Conservation (phyloP, 2,113 vertebrate species). For the Otolemur garnettii region DNA sequence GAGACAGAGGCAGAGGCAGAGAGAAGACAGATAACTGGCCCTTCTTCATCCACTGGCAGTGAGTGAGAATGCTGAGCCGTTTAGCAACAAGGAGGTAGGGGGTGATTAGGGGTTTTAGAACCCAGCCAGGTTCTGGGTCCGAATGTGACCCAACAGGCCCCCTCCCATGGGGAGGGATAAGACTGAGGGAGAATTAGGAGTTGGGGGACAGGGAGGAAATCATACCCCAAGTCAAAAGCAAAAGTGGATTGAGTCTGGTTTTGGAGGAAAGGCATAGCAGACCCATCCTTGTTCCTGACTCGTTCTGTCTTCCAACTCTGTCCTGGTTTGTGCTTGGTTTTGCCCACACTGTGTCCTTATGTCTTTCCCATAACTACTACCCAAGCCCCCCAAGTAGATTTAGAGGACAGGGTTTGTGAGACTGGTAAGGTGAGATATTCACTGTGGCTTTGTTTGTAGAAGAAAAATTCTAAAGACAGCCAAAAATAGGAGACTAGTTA, state of each 20-base stretch:
- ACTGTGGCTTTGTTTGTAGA: neutral
- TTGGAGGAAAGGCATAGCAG: neutral
- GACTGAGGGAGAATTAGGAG: neutral
- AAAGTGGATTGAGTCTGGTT: neutral
- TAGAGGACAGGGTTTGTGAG: neutral
- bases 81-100: neutral
- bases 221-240: neutral
- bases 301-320: neutral
- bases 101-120: neutral
- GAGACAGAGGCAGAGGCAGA: neutral
- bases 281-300: neutral
- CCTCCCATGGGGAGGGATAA: neutral
- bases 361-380: neutral
- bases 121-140: neutral
- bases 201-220: neutral
- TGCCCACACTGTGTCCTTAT: neutral
- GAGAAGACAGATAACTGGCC: neutral
- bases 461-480: neutral
- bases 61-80: neutral
- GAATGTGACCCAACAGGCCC: neutral
- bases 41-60: neutral
- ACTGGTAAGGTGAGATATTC: neutral
- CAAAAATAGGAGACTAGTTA: neutral
- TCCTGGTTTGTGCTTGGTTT: neutral
- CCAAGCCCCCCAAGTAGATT: neutral